Evolutionary conservation across 1,140 invertebrate species (phyloP).

Genomic region (Trypoxylus dichotomus): DNA sequence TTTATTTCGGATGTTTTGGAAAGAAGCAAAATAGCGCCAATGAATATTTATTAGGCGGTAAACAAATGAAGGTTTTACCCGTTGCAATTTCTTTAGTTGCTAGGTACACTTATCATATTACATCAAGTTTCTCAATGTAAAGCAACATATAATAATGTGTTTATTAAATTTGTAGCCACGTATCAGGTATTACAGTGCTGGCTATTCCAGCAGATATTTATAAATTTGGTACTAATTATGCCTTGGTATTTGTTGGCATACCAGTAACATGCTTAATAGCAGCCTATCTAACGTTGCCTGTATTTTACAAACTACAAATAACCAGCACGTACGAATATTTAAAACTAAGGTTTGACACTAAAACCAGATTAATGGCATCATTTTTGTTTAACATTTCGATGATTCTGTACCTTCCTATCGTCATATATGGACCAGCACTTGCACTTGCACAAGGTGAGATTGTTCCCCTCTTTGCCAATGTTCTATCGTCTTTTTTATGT

Average conservation of each 20-base stretch:
- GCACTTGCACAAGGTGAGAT: constrained; percentile 53
- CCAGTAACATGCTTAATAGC: constrained; percentile 62
- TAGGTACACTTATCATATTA: constrained; percentile 25
- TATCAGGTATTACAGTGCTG: constrained; percentile 79
- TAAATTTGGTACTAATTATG: constrained; percentile 69
- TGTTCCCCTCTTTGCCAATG: too few relatives aligned
- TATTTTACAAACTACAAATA: constrained; percentile 75
- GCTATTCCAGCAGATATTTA: constrained; percentile 82
- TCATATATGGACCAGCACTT: constrained; percentile 65
- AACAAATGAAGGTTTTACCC: constrained; percentile 36
- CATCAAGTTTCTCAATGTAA: too few relatives aligned
- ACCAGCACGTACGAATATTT: constrained; percentile 75
- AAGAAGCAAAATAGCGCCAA: constrained; percentile 70
- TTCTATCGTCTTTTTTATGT: background rate
- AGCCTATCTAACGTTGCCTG: constrained; percentile 61
- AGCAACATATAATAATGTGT: background rate
- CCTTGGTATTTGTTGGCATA: constrained; percentile 62
- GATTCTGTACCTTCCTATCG: constrained; percentile 60
- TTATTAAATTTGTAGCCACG: constrained; percentile 60
- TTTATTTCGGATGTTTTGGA: constrained; percentile 76
- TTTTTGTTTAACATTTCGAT: constrained; percentile 58
- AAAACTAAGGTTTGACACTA: constrained; percentile 57
- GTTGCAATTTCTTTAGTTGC: constrained; percentile 38
- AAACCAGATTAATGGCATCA: constrained; percentile 62
- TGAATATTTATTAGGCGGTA: constrained; percentile 76